Conservation (phyloP, 1,140 invertebrate genomes). For the Megathymus violae region DNA sequence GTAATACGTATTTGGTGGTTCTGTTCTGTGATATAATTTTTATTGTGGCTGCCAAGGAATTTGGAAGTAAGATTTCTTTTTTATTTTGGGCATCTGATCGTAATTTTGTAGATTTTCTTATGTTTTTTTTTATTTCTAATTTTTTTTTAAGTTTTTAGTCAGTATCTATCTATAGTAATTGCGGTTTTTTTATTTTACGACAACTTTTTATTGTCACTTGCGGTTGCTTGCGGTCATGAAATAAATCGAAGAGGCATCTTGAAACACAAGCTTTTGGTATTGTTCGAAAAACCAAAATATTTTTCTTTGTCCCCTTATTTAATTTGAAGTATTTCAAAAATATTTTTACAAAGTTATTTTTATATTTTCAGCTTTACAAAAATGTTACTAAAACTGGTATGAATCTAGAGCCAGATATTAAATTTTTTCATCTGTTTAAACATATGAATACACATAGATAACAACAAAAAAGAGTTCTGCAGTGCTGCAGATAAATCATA, state of each 20-base stretch:
- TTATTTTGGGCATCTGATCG: no score
- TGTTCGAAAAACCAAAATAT: no score
- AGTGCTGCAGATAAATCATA: conserved; percentile 12
- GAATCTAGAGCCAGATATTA: no score
- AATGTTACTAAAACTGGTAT: no score
- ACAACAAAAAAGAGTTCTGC: conserved; percentile 10
- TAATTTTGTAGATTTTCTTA: background rate
- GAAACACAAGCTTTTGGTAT: background rate
- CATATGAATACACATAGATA: background rate
- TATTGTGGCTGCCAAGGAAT: conserved; percentile 25
- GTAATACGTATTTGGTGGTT: conserved; percentile 50
- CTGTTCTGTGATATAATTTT: conserved; percentile 54
- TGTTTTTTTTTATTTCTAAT: background rate
- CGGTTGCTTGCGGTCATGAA: background rate
- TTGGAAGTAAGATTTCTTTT: conserved; percentile 35
- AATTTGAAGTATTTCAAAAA: no score
- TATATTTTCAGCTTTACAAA: no score
- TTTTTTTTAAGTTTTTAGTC: background rate
- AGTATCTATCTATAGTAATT: conserved; percentile 13
- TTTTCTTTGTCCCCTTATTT: no score
- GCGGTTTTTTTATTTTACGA: conserved; percentile 30
- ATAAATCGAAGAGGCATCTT: background rate
- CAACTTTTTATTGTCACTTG: conserved; percentile 27
- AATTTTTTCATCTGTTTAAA: background rate
- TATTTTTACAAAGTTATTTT: no score